These are phyloP conservation scores for Achlya flavicornis DNA, from an alignment of 2,888 invertebrate genomes.

Conservation along the genomic window DNA sequence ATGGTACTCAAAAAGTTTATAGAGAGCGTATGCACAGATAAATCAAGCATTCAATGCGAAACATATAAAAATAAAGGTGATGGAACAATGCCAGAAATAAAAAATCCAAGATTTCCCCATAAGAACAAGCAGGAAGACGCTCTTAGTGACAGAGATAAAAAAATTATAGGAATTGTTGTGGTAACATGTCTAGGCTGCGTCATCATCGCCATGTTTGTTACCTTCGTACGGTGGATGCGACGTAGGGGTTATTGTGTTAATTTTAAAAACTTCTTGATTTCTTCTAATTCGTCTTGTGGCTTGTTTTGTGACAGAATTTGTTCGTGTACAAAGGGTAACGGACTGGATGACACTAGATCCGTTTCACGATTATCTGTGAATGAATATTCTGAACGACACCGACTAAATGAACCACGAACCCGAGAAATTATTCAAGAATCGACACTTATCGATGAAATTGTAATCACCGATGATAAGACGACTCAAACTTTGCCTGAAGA, in stretches of 20 bases:
- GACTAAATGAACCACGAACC: conserved; percentile 82
- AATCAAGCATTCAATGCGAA: conserved; percentile 82
- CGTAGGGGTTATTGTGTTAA: conserved; percentile 81
- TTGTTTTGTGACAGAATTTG: conserved; percentile 67
- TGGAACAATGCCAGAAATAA: conserved; percentile 59
- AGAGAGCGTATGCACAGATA: conserved; percentile 82
- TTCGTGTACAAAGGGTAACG: conserved; percentile 69
- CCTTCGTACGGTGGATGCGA: conserved; percentile 83
- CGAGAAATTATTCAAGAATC: conserved; percentile 68
- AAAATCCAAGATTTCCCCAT: conserved; percentile 77
- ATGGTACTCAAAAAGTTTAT: conserved; percentile 86
- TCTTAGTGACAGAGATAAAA: conserved; percentile 63
- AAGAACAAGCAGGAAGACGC: conserved; percentile 50
- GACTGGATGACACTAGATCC: conserved; percentile 84
- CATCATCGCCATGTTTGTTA: conserved; percentile 79
- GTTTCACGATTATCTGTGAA: conserved; percentile 85
- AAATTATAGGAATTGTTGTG: conserved; percentile 79
- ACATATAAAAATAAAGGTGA: conserved; percentile 69
- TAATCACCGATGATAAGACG: conserved; percentile 84
- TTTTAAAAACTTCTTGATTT: conserved; percentile 68
- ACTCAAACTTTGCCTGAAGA: conserved; percentile 90
- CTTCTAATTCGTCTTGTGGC: conserved; percentile 67
- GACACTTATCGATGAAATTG: conserved; percentile 50
- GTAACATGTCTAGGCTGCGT: conserved; percentile 80
- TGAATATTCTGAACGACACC: conserved; percentile 85